Evolutionary conservation across 37 sponge, comb jelly and placozoan species (phyloP).

Genomic region (Lycopodina hypogea): DNA sequence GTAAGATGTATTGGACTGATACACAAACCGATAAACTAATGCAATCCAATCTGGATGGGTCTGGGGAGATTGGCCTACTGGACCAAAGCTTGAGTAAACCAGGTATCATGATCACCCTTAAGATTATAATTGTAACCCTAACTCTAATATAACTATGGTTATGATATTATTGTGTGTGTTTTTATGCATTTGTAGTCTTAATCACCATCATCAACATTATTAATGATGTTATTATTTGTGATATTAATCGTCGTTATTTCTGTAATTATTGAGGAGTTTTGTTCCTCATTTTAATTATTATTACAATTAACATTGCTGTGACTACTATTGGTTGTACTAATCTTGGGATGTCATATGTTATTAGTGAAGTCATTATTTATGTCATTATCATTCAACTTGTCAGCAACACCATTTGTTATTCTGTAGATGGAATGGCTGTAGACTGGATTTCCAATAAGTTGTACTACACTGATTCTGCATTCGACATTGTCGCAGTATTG

Average conservation of each 20-base stretch:
- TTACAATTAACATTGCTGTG: no score
- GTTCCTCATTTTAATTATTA: no score
- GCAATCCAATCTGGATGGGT: slow-evolving; percentile 28
- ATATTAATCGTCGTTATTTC: no score
- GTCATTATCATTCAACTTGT: neutral
- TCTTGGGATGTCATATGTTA: no score
- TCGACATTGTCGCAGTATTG: slow-evolving; percentile 15
- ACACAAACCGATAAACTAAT: neutral
- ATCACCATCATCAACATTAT: no score
- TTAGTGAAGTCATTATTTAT: neutral
- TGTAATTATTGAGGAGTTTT: no score
- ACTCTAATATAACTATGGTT: no score
- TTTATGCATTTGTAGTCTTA: no score
- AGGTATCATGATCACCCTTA: slow-evolving; percentile 3
- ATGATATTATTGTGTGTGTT: no score
- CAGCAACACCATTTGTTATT: neutral
- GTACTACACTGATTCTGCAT: slow-evolving; percentile 61
- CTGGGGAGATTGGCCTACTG: neutral
- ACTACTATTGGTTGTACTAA: neutral
- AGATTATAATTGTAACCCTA: no score
- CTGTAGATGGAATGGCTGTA: slow-evolving; percentile 56
- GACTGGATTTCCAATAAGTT: slow-evolving; percentile 69
- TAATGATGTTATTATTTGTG: no score
- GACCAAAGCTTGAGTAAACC: neutral
- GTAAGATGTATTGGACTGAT: slow-evolving; percentile 25